A percentile compares a stretch with the other conserved stretches of the same genome.
These are phyloP conservation scores for Aphidoletes aphidimyza DNA, from an alignment of 2,888 invertebrate species.

Conservation along the genomic window DNA sequence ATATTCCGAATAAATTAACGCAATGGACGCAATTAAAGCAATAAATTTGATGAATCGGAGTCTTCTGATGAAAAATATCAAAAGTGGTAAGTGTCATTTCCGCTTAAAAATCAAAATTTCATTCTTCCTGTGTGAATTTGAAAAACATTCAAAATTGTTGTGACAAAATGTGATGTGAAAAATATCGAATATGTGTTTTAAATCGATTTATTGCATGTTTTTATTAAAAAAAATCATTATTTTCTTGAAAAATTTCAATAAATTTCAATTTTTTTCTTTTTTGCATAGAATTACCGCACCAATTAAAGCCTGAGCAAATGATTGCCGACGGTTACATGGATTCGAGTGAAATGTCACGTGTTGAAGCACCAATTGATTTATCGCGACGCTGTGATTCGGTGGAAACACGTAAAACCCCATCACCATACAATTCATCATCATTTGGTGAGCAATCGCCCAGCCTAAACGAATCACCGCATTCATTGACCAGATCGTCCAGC, in stretches of 20 bases:
- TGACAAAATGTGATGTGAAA: neutral
- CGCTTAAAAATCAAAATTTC: no score
- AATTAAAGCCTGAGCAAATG: neutral
- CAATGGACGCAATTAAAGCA: neutral
- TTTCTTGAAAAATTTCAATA: neutral
- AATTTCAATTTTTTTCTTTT: no score
- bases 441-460: conserved; percentile 62
- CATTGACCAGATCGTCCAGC: conserved; percentile 55
- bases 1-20: neutral
- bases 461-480: conserved; percentile 57
- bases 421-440: conserved; percentile 64
- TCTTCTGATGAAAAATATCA: neutral
- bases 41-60: neutral
- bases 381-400: conserved; percentile 65
- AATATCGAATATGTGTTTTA: no score
- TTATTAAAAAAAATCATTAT: neutral
- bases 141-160: no score
- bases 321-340: neutral
- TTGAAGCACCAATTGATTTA: conserved; percentile 60
- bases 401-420: conserved; percentile 64
- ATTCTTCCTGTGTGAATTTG: no score
- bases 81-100: neutral
- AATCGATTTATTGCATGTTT: neutral
- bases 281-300: neutral
- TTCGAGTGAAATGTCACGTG: neutral